These are phyloP conservation scores for Melanotaenia maccullochi DNA, from an alignment of 2,797 vertebrate genomes.

Conservation along the genomic window DNA sequence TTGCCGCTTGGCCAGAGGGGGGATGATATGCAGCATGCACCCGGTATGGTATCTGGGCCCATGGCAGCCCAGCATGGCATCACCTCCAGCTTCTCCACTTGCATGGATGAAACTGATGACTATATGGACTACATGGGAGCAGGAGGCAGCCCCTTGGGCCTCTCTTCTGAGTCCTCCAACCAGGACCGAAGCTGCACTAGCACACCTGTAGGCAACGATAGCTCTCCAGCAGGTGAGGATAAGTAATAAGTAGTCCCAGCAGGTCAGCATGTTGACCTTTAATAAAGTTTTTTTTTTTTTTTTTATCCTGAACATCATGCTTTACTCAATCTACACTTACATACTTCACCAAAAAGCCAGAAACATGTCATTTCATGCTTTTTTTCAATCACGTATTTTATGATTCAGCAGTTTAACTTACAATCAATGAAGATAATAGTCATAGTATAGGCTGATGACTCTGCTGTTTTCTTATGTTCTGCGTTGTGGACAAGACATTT, in stretches of 20 bases:
- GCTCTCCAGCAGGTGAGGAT: conserved; percentile 91
- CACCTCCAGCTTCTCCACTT: conserved; percentile 71
- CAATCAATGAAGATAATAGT: conserved; percentile 57
- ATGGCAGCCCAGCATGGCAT: conserved; percentile 58
- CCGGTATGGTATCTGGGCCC: conserved; percentile 79
- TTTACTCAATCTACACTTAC: conserved; percentile 10
- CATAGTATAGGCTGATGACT: conserved; percentile 53
- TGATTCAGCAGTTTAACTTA: conserved; percentile 40
- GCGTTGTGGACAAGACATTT: conserved; percentile 49
- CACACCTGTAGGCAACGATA: conserved; percentile 95
- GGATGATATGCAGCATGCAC: conserved; percentile 80
- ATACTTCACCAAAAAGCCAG: conserved; percentile 22
- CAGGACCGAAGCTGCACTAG: conserved; percentile 98
- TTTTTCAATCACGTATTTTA: conserved; percentile 42
- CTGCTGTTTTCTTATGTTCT: conserved; percentile 52
- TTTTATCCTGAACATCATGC: background rate
- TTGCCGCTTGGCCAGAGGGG: conserved; percentile 79
- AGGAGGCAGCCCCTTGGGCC: conserved; percentile 90
- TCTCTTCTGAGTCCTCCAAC: conserved; percentile 97
- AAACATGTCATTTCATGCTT: conserved; percentile 43
- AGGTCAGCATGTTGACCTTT: conserved; percentile 15
- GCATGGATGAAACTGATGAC: conserved; percentile 93
- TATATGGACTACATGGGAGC: conserved; percentile 93
- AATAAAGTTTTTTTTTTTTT: background rate
- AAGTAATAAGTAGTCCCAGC: background rate